Percentiles rank a stretch among this genome's conserved stretches.
These are phyloP conservation scores for Acromyrmex heyeri DNA, from an alignment of 1,140 invertebrate species.

Conservation along the genomic window DNA sequence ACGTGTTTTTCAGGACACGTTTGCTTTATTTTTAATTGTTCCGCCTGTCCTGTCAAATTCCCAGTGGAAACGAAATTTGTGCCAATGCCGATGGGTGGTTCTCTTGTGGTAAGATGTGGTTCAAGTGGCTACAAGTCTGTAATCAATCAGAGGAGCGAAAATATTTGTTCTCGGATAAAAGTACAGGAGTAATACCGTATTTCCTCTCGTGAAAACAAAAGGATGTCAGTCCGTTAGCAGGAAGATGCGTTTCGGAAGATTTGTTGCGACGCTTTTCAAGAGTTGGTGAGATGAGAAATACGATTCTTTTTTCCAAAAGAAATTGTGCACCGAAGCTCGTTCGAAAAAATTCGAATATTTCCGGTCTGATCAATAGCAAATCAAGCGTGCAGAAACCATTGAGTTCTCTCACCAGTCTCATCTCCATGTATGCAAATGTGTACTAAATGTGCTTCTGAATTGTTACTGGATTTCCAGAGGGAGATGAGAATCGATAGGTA, in stretches of 20 bases:
- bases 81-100: not conserved
- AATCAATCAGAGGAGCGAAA: constrained; percentile 38
- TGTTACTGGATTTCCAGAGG: not conserved
- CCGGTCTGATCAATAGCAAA: constrained; percentile 12
- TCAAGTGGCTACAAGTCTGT: constrained; percentile 1
- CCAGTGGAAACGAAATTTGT: not conserved
- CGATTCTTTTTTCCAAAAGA: not conserved
- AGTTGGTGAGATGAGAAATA: not conserved
- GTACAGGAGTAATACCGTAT: too few relatives aligned
- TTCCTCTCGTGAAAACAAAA: not conserved
- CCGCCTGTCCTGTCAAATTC: not conserved
- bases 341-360: constrained; percentile 26
- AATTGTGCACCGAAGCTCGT: not conserved
- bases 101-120: too few relatives aligned
- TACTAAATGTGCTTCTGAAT: constrained; percentile 12
- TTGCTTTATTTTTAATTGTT: not conserved
- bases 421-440: constrained; percentile 13
- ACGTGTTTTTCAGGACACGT: not conserved
- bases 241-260: not conserved
- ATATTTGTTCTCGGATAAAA: constrained; percentile 33
- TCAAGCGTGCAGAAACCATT: not conserved
- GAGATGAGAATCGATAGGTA: constrained; percentile 11
- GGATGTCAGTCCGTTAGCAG: not conserved
- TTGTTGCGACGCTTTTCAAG: constrained; percentile 16
- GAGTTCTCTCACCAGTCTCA: not conserved